Base-by-base conservation (phyloP, 2,113 vertebrate genomes). In the Sphaerodactylus townsendi region DNA sequence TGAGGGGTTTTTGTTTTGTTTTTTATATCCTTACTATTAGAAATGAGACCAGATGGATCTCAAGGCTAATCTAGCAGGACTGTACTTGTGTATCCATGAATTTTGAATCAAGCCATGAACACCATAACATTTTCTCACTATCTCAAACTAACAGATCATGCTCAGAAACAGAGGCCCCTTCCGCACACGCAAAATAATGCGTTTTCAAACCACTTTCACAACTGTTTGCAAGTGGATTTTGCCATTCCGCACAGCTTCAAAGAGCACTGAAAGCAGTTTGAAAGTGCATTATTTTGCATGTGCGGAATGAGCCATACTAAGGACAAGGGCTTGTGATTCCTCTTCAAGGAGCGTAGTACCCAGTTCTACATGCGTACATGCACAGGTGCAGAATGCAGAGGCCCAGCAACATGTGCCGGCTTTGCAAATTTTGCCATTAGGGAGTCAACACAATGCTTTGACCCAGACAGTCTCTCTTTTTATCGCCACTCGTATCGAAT, bases 381-480 rank as follows among this genome's bases (percentile, higher is more conserved):
- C 69, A n/a, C 66, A n/a, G 2, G 35, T 48, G 17, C 5, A 23
- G 21, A 17, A n/a, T 68, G 19, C 30, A 25, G 59, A 68, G 39
- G 69, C 30, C 9, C 46, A 41, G 6, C 48, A 39, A n/a, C 14
- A 39, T 33, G 21, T 21, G 10, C 25, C 37, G 41, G 21, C 33
- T 71, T 46, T 37, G 30, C 23, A 19, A 44, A 62, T 66, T 39
- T 59, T 39, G 0, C 0, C 0, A 35, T 53, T 44, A 75, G n/a
- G 28, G 23, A 44, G 44, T 28, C 25, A 10, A 65, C 1, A 1
- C n/a, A 46, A 74, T 11, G 39, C 77, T 76, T 74, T 77, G 59
- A 86, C 65, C 44, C 79, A 85, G 74, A 65, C 84, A 70, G 35
- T 13, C 44, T 84, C 17, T 35, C 81, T 73, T 91, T 93, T 91